Evolutionary conservation across 2,797 vertebrate genomes (phyloP).

Genomic region (Notamacropus eugenii): DNA sequence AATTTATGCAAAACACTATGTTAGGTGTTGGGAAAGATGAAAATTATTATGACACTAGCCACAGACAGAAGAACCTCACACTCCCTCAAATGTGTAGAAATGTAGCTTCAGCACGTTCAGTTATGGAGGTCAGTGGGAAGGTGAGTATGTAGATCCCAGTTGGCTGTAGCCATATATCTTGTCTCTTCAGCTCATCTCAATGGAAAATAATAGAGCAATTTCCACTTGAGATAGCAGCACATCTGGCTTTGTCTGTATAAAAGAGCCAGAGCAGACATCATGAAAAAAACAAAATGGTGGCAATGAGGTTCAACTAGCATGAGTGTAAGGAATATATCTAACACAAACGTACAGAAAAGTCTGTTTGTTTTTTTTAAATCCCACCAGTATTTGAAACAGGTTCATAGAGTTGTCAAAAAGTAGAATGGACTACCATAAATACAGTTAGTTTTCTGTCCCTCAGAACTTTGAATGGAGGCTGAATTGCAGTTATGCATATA

Average conservation of each 20-base stretch:
- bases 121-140: neutral
- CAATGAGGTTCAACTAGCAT: neutral
- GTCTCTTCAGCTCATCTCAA: neutral
- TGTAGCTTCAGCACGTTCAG: neutral
- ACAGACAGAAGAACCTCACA: neutral
- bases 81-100: neutral
- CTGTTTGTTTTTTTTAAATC: neutral
- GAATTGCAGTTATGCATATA: neutral
- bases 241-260: neutral
- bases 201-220: neutral
- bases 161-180: neutral
- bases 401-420: neutral
- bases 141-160: neutral
- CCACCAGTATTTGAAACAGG: neutral
- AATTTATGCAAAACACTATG: neutral
- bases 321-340: neutral
- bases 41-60: neutral
- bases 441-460: neutral
- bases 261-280: neutral
- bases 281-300: neutral
- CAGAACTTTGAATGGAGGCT: neutral
- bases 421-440: neutral
- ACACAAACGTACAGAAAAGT: neutral
- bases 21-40: neutral
- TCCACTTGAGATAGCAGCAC: neutral